phyloP scores from a whole-genome alignment of 2,797 vertebrate genomes.

The Orientallactaga sibirica region DNA sequence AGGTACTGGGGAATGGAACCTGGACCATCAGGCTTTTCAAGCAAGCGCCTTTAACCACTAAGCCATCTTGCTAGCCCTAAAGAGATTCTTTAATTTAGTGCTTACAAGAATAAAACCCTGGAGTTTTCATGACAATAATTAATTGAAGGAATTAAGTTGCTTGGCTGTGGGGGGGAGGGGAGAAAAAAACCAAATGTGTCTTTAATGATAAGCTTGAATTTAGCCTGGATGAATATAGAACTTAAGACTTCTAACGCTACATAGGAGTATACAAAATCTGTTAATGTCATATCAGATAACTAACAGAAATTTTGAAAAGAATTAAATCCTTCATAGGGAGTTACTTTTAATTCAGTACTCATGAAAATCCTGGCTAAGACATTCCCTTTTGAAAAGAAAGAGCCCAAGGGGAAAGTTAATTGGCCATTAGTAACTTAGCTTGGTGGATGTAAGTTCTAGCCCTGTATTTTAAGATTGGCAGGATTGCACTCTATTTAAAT shows the following conservation, averaged over 20 bases:
- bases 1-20: no score
- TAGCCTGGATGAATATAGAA: constrained; percentile 1
- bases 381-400: constrained; percentile 1
- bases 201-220: constrained; percentile 30
- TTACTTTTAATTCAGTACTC: constrained; percentile 1
- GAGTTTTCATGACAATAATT: constrained; percentile 14
- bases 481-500: neutral
- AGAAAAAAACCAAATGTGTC: neutral
- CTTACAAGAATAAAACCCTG: neutral
- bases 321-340: neutral
- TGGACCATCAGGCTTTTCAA: no score
- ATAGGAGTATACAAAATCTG: neutral
- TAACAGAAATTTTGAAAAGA: constrained; percentile 31
- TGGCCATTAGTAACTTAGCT: constrained; percentile 15
- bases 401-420: neutral
- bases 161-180: neutral
- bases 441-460: neutral
- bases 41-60: no score
- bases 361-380: neutral
- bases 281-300: neutral
- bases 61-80: neutral
- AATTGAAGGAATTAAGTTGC: constrained; percentile 36
- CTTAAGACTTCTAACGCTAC: neutral
- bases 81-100: constrained; percentile 11
- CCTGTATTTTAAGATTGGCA: constrained; percentile 36